Base-by-base conservation (phyloP, 2,888 invertebrate species). In the Didymodactylos carnosus region DNA sequence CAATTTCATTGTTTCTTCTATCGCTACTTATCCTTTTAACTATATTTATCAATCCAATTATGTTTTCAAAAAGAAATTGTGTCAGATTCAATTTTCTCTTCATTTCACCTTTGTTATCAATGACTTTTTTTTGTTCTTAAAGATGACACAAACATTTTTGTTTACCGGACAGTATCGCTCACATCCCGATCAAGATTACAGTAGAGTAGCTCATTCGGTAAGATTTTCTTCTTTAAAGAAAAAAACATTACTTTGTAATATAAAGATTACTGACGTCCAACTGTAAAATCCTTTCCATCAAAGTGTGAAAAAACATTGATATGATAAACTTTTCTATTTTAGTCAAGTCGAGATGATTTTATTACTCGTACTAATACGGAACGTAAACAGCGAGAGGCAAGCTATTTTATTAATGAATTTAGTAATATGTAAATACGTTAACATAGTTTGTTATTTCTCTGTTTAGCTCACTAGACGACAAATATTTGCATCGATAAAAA, bases 401-500 rank as follows among this genome's bases (percentile, higher is more conserved):
- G 3, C 25, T 5, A 2, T 39, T 1, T 39, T 11, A 1, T 71
- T 71, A 3, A n/a, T 10, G n/a, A 10, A 25, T 13, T 8, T 7
- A 11, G 25, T 71, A n/a, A n/a, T n/a, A n/a, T n/a, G n/a, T n/a
- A n/a, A n/a, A n/a, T n/a, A n/a, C n/a, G n/a, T 14, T 27, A n/a
- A n/a, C 14, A 39, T 4, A 23, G 14, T 23, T 19, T 14, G 2
- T 23, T 43, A 10, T n/a, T 13, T 7, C 49, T 25, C 13, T 27
- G n/a, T n/a, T 39, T 51, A 71, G 73, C 43, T 40, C 10, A 71
- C n/a, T 40, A 71, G 51, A 46, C 39, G 53, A 39, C 62, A 62
- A 62, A 27, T 71, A 13, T 35, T 43, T 62, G 14, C 74, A 23
- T 35, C 91, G 19, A 86, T 90, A 77, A 88, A 89, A 80, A 88